Base-by-base conservation (phyloP, 2,797 vertebrate species). In the Erithacus rubecula region DNA sequence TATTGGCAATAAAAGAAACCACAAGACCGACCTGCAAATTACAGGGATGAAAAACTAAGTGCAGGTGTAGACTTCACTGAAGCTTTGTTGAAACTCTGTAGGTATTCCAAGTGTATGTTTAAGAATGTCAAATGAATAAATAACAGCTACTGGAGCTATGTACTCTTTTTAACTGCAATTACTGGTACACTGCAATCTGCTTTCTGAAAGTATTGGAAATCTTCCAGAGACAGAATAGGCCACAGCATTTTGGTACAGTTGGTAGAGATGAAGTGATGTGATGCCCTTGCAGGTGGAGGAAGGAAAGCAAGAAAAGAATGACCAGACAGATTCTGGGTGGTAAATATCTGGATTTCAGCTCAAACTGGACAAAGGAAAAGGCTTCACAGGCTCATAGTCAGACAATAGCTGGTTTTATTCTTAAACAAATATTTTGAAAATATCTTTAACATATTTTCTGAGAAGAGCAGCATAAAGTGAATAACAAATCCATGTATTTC, bases 71-170 rank as follows among this genome's bases (percentile, higher is more conserved):
- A 65, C 89, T 94, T 90, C 85, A 67, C 19, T 30, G 52, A 84
- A 72, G 89, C 94, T 94, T 97, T 96, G 89, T 96, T 96, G 92
- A 88, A 93, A 84, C 91, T 77, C 93, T 67, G 76, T 72, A 70
- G 94, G 92, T 94, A 94, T 86, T 91, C 74, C n/a, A 83, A 92
- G 49, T 88, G 41, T 97, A 37, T 96, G 89, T 89, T 96, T 97
- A 96, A 97, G 80, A 79, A 69, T 93, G 87, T 91, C 95, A 93
- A 52, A 90, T 88, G 55, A 78, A 94, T 97, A 96, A 96, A 95
- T 96, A 95, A 90, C 91, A 95, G 87, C 74, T 91, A 67, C 76
- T 91, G 59, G 79, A 93, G 70, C 82, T 90, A 74, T 90, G 79
- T 86, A 69, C 36, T 90, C 72, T 56, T 89, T 93, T 91, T 90